A percentile compares a stretch with the other conserved stretches of the same genome.
Evolutionary conservation across 1,140 invertebrate genomes (phyloP).

Genomic region (Zaprionus tsacasi): DNA sequence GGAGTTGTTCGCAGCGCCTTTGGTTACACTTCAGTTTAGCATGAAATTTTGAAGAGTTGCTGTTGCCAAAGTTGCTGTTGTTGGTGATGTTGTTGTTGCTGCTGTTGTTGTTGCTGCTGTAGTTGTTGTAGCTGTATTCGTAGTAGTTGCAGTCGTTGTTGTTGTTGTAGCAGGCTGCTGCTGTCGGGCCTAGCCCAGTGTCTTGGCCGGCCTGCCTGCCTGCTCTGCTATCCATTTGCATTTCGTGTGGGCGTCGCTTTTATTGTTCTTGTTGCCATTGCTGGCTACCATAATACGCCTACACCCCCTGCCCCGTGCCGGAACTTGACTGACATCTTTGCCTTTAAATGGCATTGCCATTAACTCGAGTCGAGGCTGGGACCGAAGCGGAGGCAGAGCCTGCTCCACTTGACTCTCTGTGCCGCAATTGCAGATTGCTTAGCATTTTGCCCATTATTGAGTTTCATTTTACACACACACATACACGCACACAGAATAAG

Average conservation of each 20-base stretch:
- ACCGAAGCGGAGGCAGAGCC: neutral
- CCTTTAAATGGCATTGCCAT: conserved; percentile 52
- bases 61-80: conserved; percentile 62
- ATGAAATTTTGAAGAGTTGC: conserved; percentile 72
- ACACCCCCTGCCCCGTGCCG: neutral
- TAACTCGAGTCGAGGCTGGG: conserved; percentile 23
- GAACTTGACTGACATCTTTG: conserved; percentile 40
- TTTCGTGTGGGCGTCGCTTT: conserved; percentile 34
- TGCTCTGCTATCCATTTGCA: conserved; percentile 15
- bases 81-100: conserved; percentile 31
- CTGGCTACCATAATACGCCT: conserved; percentile 50
- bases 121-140: conserved; percentile 42
- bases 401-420: conserved; percentile 13
- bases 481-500: conserved; percentile 8
- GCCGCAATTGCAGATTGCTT: conserved; percentile 25
- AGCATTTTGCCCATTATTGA: conserved; percentile 44
- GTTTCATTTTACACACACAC: conserved; percentile 32
- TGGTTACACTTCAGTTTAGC: conserved; percentile 79
- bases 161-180: conserved; percentile 7
- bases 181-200: neutral
- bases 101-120: neutral
- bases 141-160: conserved; percentile 32
- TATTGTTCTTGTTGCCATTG: conserved; percentile 29
- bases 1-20: conserved; percentile 70
- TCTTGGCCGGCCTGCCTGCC: conserved; percentile 18